Conservation (phyloP, 2,888 invertebrate genomes). For the Aplocera efformata region DNA sequence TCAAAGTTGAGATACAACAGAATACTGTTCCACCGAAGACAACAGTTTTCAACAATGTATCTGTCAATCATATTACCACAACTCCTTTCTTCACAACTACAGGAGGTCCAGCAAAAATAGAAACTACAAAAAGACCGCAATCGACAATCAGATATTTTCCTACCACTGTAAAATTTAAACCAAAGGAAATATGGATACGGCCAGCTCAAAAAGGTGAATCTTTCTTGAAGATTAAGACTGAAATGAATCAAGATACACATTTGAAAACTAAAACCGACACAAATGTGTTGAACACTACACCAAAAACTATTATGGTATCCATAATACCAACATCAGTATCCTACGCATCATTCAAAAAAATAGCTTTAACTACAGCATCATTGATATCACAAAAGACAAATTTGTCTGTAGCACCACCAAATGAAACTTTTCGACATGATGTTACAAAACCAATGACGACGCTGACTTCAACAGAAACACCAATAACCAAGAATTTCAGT, state of each 20-base stretch:
- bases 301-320: conserved; percentile 71
- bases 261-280: conserved; percentile 46
- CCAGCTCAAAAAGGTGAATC: conserved; percentile 76
- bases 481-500: conserved; percentile 34
- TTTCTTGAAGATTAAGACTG: conserved; percentile 43
- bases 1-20: conserved; percentile 1
- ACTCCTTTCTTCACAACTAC: conserved; percentile 19
- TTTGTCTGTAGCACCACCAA: conserved; percentile 33
- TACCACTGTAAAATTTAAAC: conserved; percentile 63
- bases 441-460: conserved; percentile 53
- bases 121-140: conserved; percentile 50
- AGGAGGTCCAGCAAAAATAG: conserved; percentile 32
- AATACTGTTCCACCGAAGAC: conserved; percentile 4
- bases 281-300: conserved; percentile 57
- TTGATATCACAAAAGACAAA: conserved; percentile 44
- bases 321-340: conserved; percentile 74
- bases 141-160: conserved; percentile 45
- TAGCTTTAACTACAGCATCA: conserved; percentile 60
- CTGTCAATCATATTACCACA: conserved; percentile 18
- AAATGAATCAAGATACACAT: conserved; percentile 49
- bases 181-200: conserved; percentile 76
- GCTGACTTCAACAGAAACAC: conserved; percentile 36
- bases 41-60: conserved; percentile 6
- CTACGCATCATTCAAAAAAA: conserved; percentile 67
- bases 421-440: conserved; percentile 40